Evolutionary conservation across 1,140 invertebrate species (phyloP).

Genomic region (Zaprionus inermis): DNA sequence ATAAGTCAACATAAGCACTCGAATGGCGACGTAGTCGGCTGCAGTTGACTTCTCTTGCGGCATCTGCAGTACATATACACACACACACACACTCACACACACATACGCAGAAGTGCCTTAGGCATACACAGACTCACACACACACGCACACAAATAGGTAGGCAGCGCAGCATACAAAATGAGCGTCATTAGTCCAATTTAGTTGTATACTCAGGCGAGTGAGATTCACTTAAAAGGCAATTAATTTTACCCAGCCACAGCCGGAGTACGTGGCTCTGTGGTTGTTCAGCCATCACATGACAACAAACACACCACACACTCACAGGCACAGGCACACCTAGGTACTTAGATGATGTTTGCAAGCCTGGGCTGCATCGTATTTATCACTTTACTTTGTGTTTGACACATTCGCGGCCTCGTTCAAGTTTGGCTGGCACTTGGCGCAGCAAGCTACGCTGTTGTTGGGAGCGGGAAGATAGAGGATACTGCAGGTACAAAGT

Average conservation of each 20-base stretch:
- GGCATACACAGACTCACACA: constrained; percentile 6
- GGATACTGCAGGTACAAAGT: constrained; percentile 32
- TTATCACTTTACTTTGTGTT: constrained; percentile 82
- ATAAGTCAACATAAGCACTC: constrained; percentile 76
- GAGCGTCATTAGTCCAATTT: constrained; percentile 84
- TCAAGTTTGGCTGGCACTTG: constrained; percentile 56
- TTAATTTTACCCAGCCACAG: constrained; percentile 80
- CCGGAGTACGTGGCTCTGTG: constrained; percentile 75
- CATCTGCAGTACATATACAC: constrained; percentile 1
- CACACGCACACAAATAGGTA: not conserved
- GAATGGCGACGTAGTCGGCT: constrained; percentile 27
- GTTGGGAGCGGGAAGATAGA: too few relatives aligned
- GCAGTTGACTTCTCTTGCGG: constrained; percentile 44
- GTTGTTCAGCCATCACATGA: constrained; percentile 80
- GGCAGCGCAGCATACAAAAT: constrained; percentile 71
- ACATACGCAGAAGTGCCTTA: not conserved
- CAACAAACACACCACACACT: constrained; percentile 71
- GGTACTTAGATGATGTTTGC: not conserved
- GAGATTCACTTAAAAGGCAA: constrained; percentile 84
- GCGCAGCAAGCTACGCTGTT: too few relatives aligned
- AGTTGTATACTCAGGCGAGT: constrained; percentile 83
- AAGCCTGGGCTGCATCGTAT: constrained; percentile 67
- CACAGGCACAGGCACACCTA: not conserved
- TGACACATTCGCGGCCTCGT: constrained; percentile 74
- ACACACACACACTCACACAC: not conserved